Percentiles rank a stretch among this genome's conserved stretches.
Conservation (phyloP, 2,888 invertebrate species). For the Scaeva pyrastri region DNA sequence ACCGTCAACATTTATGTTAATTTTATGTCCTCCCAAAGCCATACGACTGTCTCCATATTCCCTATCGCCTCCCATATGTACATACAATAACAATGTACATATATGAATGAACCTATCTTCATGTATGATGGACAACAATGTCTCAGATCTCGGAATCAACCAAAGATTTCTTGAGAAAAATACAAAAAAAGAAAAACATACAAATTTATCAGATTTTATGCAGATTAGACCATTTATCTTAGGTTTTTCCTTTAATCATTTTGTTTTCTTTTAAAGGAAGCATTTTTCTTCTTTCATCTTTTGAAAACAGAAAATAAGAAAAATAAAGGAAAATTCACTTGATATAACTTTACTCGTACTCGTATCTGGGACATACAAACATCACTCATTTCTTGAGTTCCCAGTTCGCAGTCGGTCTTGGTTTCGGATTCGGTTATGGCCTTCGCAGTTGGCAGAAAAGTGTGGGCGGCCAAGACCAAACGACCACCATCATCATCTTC, state of each 20-base stretch:
- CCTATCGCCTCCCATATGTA: no score
- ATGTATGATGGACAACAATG: background rate
- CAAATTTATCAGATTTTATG: conserved; percentile 50
- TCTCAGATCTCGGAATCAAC: background rate
- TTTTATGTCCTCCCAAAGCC: background rate
- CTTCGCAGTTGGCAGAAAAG: background rate
- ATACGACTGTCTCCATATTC: no score
- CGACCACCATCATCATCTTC: background rate
- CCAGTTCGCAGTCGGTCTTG: no score
- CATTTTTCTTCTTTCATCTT: conserved; percentile 5
- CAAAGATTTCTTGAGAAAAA: conserved; percentile 18
- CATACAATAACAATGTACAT: no score
- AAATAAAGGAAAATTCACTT: conserved; percentile 32
- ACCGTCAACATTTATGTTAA: conserved; percentile 1
- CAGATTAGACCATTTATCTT: conserved; percentile 56
- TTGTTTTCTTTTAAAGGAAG: conserved; percentile 13
- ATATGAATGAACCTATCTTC: no score
- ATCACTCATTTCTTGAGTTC: conserved; percentile 49
- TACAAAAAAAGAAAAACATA: background rate
- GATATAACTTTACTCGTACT: background rate
- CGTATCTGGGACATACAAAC: background rate
- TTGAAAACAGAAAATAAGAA: background rate
- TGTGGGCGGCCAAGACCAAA: conserved; percentile 29
- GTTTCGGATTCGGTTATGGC: no score
- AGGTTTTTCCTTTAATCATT: conserved; percentile 35